Percentiles rank a stretch among this genome's conserved stretches.
These are phyloP conservation scores for Elysia crispata DNA, from an alignment of 2,888 invertebrate species.

Conservation along the genomic window DNA sequence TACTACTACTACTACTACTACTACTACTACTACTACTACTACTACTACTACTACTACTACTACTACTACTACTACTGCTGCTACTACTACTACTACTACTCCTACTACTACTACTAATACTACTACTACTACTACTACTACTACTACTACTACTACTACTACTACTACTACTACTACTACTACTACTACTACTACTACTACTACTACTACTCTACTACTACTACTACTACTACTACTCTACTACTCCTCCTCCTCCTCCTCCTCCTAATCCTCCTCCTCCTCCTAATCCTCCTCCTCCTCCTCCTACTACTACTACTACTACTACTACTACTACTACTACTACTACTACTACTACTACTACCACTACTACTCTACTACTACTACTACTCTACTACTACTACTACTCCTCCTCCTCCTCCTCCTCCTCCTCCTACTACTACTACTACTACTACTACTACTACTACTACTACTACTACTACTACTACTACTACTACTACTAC, in stretches of 20 bases:
- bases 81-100: no score
- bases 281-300: no score
- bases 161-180: conserved; percentile 22
- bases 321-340: not conserved
- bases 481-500: conserved; percentile 4
- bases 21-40: not conserved
- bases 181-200: conserved; percentile 65
- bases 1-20: conserved; percentile 20
- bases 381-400: no score
- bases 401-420: no score
- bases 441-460: not conserved
- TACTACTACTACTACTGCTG: conserved; percentile 26
- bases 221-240: no score
- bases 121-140: conserved; percentile 31
- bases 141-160: conserved; percentile 29
- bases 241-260: no score
- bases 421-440: no score
- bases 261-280: no score
- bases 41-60: conserved; percentile 5
- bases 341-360: not conserved
- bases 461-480: not conserved
- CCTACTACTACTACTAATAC: no score
- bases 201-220: conserved; percentile 7
- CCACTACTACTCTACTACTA: not conserved
- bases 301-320: no score